Base-by-base conservation (phyloP, 2,113 vertebrate species). In the Myocastor coypus region DNA sequence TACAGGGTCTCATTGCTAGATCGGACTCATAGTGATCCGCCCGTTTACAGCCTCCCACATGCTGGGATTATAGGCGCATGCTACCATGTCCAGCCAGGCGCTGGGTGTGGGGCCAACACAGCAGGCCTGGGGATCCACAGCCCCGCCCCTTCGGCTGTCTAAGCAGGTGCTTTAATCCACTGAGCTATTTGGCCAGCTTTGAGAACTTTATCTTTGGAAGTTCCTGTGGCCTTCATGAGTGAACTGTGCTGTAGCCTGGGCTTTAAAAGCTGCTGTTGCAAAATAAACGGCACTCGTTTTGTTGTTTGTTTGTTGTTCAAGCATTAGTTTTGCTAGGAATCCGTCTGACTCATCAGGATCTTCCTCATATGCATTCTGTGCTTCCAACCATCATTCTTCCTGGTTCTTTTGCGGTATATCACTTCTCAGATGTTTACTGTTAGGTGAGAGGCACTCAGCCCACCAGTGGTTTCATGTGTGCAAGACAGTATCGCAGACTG, bases 251-350 rank as follows among this genome's bases (percentile, higher is more conserved):
- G 13, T 37, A 82, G n/a, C 32, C 32, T 20, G 11, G 30, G 16
- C 2, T 94, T 2, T 61, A 3, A 50, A 85, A 81, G 30, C 19
- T 73, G 4, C 3, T 32, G 22, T 64, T 83, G 9, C 2, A 82
- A 64, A 92, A 57, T 78, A 13, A 94, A 94, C 50, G 11, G 20
- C 57, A 19, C 4, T 30, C 19, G 13, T 66, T 66, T 64, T 30
- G 28, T 32, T 66, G 12, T 81, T 86, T 52, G 34, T 89, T 83
- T 46, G 46, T 96, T 87, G 24, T 40, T 17, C 71, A 95, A 90
- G 52, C 0, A 83, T 12, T 59, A 83, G 57, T 91, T 92, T 87
- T 78, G 7, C 28, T 42, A 77, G 5, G 1, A 26, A 71, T 61
- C 69, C 22, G 24, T 61, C 11, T 11, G 69, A 19, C n/a, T 83